Evolutionary conservation across 2,113 vertebrate genomes (phyloP), one percentile per base, ranked within the genome.

Genomic region (Pica pica): DNA sequence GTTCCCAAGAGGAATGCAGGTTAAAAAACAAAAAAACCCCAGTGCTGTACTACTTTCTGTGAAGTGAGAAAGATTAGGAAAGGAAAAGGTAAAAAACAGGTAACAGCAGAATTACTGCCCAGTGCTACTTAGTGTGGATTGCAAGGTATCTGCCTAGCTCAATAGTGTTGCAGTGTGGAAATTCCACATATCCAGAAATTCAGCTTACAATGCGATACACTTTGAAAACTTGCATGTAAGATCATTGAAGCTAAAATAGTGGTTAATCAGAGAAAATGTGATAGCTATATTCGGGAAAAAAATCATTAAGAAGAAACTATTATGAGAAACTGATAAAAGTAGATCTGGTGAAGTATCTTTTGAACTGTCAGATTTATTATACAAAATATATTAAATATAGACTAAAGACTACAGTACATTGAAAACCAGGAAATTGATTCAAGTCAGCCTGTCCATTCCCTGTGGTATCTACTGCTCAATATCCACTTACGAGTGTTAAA

Each of bases 381-480:
- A 65, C 1, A 74, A 87, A 71, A 73, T 50, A 81, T 39, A 49
- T 74, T 95, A 88, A 82, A 86, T 52, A 68, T 26, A 87, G 20
- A 61, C 52, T 93, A 22, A 42, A 76, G 49, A 35, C 11, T 77
- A 47, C 7, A 77, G 2, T 35, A 89, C 2, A 16, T 2, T 94
- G 49, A 65, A 93, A 96, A 80, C 33, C 19, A 78, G 13, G 42
- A 96, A 94, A 95, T 52, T 87, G 8, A 83, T 94, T 91, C 7
- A 33, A 88, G 8, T 22, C 12, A 1, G 12, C 60, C 46, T 94
- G 33, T 61, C 39, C 21, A 60, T 73, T 93, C n/a, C 11, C 33
- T 83, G 24, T 67, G 41, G 69, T 56, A 60, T 7, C 35, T 83
- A 37, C 30, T 87, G 16, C 73, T 95, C n/a, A 86, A 68, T 73